Percentiles rank a stretch among this genome's conserved stretches.
Conservation (phyloP, 2,797 vertebrate genomes). For the Rhinichthys osculus region DNA sequence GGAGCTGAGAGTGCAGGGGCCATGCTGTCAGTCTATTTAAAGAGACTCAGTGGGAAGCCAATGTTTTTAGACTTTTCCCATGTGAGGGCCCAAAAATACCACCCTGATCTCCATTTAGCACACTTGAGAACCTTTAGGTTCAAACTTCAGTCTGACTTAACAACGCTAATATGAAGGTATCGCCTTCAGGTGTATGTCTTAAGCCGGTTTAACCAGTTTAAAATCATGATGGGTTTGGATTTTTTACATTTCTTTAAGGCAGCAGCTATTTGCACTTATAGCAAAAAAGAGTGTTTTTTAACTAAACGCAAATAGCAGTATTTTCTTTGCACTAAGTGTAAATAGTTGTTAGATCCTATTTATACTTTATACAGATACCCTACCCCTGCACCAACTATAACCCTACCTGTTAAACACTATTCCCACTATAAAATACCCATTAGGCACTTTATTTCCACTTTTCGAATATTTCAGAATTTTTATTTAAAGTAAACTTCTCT, state of each 20-base stretch:
- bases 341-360: too few relatives aligned
- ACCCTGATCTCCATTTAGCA: slow-evolving; percentile 15
- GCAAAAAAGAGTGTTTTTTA: neutral
- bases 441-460: neutral
- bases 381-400: neutral
- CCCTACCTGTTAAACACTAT: neutral
- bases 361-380: too few relatives aligned
- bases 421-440: neutral
- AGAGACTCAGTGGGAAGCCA: slow-evolving; percentile 35
- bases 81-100: slow-evolving; percentile 34
- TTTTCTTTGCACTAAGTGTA: too few relatives aligned
- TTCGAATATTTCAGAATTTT: neutral
- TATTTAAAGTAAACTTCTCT: neutral
- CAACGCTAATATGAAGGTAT: neutral
- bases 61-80: slow-evolving; percentile 38
- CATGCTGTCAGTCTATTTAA: slow-evolving; percentile 48
- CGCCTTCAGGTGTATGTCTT: neutral
- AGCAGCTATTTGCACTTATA: neutral
- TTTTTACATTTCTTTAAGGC: neutral
- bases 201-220: slow-evolving; percentile 28
- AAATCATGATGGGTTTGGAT: neutral
- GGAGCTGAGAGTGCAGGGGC: slow-evolving; percentile 6
- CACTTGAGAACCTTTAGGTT: slow-evolving; percentile 1
- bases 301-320: too few relatives aligned
- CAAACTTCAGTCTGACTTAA: neutral